These are phyloP conservation scores for Drosophila grimshawi DNA, from an alignment of 1,140 invertebrate species.

Conservation along the genomic window DNA sequence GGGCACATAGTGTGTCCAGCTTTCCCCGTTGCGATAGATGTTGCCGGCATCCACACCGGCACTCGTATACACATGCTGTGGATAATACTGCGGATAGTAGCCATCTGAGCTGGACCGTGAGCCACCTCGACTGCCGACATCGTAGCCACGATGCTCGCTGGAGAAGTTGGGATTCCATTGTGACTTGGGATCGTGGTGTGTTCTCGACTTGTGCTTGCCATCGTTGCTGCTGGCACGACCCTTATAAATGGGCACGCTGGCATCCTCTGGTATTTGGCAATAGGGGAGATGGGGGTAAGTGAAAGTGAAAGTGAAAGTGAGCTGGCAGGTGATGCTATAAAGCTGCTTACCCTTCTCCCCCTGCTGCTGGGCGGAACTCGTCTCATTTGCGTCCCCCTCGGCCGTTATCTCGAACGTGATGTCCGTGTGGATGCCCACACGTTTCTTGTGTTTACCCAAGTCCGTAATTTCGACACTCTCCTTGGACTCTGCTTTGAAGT, in stretches of 20 bases:
- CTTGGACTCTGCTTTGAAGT: slow-evolving; percentile 68
- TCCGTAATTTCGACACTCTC: slow-evolving; percentile 84
- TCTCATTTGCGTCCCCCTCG: slow-evolving; percentile 77
- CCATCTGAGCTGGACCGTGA: slow-evolving; percentile 20
- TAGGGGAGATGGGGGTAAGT: not conserved
- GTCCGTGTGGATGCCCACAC: slow-evolving; percentile 84
- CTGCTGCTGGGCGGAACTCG: slow-evolving; percentile 74
- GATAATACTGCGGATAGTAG: slow-evolving; percentile 73
- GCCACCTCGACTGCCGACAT: slow-evolving; percentile 28
- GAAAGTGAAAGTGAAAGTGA: slow-evolving; percentile 10
- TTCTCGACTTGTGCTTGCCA: slow-evolving; percentile 60
- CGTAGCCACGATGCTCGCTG: slow-evolving; percentile 59
- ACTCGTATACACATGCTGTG: slow-evolving; percentile 58
- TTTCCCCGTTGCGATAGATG: slow-evolving; percentile 63
- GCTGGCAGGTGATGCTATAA: not conserved
- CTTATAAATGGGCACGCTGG: slow-evolving; percentile 82
- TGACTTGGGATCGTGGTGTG: slow-evolving; percentile 69
- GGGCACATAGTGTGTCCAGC: slow-evolving; percentile 78
- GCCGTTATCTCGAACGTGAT: slow-evolving; percentile 84
- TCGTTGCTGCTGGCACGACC: slow-evolving; percentile 64
- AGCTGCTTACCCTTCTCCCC: slow-evolving; percentile 75
- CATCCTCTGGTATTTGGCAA: slow-evolving; percentile 59
- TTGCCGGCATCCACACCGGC: slow-evolving; percentile 34
- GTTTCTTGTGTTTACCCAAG: slow-evolving; percentile 81
- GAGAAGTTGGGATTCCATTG: slow-evolving; percentile 80